Base-by-base conservation (phyloP, 2,113 vertebrate genomes). In the Buteo buteo region DNA sequence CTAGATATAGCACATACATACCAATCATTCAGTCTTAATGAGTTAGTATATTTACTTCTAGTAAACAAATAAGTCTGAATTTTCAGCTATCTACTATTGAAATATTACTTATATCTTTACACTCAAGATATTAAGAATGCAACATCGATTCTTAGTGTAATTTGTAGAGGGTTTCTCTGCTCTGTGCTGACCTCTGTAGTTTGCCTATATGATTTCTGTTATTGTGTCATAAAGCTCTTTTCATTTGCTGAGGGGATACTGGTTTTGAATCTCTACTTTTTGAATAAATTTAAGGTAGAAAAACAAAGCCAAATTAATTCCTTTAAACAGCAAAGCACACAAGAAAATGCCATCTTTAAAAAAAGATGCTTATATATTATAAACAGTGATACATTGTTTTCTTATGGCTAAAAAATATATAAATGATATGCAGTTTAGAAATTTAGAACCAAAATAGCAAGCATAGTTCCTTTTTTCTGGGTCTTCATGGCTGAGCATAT, bases 151-250 rank as follows among this genome's bases (percentile, higher is more conserved):
- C 44, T 40, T 58, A 28, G 20, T 80, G 58, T 72, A 83, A 57
- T 79, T 88, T 82, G 32, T 70, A 69, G 36, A 64, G 10, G 11
- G 8, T 78, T 94, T 84, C 38, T 82, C 59, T 81, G 82, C 79
- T 93, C 49, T 96, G 47, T 94, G 65, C 74, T 95, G 67, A 85
- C 80, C 55, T 78, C 73, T 96, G 77, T 81, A 45, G 67, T 92
- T 96, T 94, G 25, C 55, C 52, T 77, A 11, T 81, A 17, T 94
- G 52, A 86, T 97, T 91, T 92, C 47, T 93, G 21, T 64, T 73
- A 16, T 16, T 94, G 54, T 90, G 45, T 64, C n/a, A 45, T 66
- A 45, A 83, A 77, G 16, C 32, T 77, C 14, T 42, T 86, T 90
- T 28, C 6, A 25, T 86, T 90, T 83, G 16, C 64, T 57, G n/a